These are phyloP conservation scores for Drosophila atripex DNA, from an alignment of 2,888 invertebrate genomes.

Conservation along the genomic window DNA sequence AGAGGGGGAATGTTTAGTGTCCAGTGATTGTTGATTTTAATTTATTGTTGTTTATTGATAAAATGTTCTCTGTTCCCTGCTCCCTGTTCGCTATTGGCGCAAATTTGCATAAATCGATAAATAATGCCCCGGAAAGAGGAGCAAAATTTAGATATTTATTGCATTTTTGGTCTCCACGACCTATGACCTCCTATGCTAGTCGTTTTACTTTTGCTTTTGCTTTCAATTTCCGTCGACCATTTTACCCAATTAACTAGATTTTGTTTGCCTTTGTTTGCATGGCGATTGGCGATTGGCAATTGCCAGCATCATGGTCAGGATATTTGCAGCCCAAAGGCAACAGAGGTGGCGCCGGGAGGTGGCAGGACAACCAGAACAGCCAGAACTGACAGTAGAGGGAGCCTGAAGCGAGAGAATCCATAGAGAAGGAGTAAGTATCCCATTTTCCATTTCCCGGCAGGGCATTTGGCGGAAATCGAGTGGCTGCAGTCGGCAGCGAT, in stretches of 20 bases:
- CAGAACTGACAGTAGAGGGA: background rate
- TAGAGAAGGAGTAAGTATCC: background rate
- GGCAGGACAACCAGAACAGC: background rate
- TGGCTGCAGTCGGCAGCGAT: slow-evolving; percentile 33
- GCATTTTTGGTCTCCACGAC: slow-evolving; percentile 53
- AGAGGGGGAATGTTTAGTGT: slow-evolving; percentile 13
- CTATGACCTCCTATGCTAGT: slow-evolving; percentile 37
- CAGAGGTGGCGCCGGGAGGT: too few species aligned
- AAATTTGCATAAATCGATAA: slow-evolving; percentile 75
- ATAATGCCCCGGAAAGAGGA: slow-evolving; percentile 53
- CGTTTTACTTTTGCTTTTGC: slow-evolving; percentile 56
- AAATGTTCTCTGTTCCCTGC: slow-evolving; percentile 51
- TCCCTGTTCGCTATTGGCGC: background rate
- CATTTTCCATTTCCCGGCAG: slow-evolving; percentile 20
- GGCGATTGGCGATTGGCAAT: slow-evolving; percentile 21
- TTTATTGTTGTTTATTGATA: slow-evolving; percentile 75
- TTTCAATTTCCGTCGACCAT: slow-evolving; percentile 74
- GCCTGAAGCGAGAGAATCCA: background rate
- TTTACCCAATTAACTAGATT: slow-evolving; percentile 78
- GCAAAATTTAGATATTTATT: slow-evolving; percentile 70
- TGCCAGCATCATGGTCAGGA: slow-evolving; percentile 23
- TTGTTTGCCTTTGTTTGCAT: slow-evolving; percentile 54
- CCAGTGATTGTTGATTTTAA: slow-evolving; percentile 69
- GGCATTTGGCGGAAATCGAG: slow-evolving; percentile 63
- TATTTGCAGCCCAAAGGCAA: slow-evolving; percentile 12